These are phyloP conservation scores for Conus canariensis DNA, from an alignment of 2,888 invertebrate species.

Conservation along the genomic window DNA sequence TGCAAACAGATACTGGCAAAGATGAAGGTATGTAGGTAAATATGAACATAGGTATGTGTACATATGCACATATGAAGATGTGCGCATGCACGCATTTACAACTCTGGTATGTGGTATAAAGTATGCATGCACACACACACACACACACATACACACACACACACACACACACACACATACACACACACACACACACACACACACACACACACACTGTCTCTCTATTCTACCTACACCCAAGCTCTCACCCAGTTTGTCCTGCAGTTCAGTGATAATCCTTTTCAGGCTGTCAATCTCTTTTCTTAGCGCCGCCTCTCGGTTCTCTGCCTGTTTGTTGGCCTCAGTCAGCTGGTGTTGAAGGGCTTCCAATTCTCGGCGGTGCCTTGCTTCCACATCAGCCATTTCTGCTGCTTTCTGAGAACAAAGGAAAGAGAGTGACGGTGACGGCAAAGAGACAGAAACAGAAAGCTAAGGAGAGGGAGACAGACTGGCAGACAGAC, in stretches of 20 bases:
- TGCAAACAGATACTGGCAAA: no score
- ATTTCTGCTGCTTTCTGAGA: conserved; percentile 67
- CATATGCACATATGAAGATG: no score
- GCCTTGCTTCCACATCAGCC: conserved; percentile 60
- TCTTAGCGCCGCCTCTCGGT: conserved; percentile 69
- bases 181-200: conserved; percentile 15
- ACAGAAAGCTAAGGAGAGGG: no score
- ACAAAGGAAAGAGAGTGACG: not conserved
- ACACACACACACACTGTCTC: not conserved
- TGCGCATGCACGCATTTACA: no score
- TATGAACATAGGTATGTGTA: no score
- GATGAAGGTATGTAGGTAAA: no score
- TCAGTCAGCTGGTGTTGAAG: conserved; percentile 66
- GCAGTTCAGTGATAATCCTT: conserved; percentile 71
- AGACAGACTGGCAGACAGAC: no score
- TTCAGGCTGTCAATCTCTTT: conserved; percentile 73
- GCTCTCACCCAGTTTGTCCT: conserved; percentile 69
- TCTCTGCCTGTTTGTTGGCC: conserved; percentile 58
- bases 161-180: not conserved
- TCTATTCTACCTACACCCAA: not conserved
- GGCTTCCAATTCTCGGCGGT: conserved; percentile 65
- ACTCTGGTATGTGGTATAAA: no score
- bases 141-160: no score
- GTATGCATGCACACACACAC: no score
- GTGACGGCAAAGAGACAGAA: no score